Evolutionary conservation across 1,140 invertebrate species (phyloP), one percentile per base, ranked within the genome.

Genomic region (Fopius arisanus): DNA sequence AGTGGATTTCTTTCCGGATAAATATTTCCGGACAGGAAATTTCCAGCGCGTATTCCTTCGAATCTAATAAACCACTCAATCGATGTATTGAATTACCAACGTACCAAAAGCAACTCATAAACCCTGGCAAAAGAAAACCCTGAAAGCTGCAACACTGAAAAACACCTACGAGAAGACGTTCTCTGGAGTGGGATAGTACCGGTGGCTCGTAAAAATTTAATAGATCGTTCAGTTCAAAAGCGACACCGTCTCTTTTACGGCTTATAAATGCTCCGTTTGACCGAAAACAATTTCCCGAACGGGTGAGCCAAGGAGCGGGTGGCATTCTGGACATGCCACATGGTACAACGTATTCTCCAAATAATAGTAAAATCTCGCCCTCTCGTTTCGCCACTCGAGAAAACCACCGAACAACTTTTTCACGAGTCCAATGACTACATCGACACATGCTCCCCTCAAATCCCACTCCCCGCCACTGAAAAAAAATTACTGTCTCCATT

Each of bases 261-360:
- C 78, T 81, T 78, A 79, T 80, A 81, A 81, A 83, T 80, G 80
- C 78, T 83, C 79, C 78, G 80, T 81, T 83, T 81, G 79, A 81
- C 79, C 77, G 77, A 83, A 83, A 83, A 83, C 80, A 83, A 81
- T 83, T 82, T 77, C 74, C 71, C 71, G 76, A 67, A 66, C 72
- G 65, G 40, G 66, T 73, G 68, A 67, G 62, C 68, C 66, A 43
- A 26, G 33, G 48, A 41, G 21, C 59, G 65, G 41, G 37, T 33
- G 66, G 26, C 67, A 59, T 67, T 33, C 51, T 48, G 62, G 28
- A 23, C 63, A 54, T 29, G 43, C 43, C 65, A 65, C 63, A 67
- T 59, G 29, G n/a, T 37, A 23, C 65, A 51, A 66, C 31, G 28
- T 12, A 72, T 41, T 51, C 43, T 3, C n/a, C 43, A 59, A 59